A percentile compares a stretch with the other conserved stretches of the same genome.
Evolutionary conservation across 2,888 invertebrate species (phyloP).

Genomic region (Ypsolopha scabrella): DNA sequence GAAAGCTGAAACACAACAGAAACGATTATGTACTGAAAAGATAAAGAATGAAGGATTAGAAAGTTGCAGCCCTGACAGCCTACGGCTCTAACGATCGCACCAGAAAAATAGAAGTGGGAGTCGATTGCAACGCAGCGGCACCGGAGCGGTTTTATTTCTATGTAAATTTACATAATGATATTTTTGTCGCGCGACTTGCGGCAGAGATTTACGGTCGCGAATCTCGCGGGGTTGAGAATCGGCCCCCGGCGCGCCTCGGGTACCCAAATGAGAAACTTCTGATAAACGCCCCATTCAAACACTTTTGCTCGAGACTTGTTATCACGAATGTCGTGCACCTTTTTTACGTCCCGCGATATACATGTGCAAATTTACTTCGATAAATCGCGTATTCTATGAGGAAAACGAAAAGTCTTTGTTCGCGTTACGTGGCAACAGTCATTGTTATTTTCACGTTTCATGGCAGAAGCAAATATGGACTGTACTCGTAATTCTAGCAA

Average conservation of each 20-base stretch:
- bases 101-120: constrained; percentile 15
- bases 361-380: too few relatives aligned
- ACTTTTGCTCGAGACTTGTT: background rate
- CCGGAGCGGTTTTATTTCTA: constrained; percentile 46
- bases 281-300: constrained; percentile 5
- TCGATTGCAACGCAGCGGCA: constrained; percentile 18
- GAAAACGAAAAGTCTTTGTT: too few relatives aligned
- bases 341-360: background rate
- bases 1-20: too few relatives aligned
- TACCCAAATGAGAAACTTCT: constrained; percentile 6
- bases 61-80: background rate
- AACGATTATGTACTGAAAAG: too few relatives aligned
- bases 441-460: too few relatives aligned
- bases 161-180: constrained; percentile 65
- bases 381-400: too few relatives aligned
- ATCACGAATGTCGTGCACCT: background rate
- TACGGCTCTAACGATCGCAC: background rate
- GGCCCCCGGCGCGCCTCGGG: background rate
- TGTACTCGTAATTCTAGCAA: too few relatives aligned
- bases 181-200: constrained; percentile 59
- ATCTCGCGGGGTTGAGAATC: constrained; percentile 17
- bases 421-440: too few relatives aligned
- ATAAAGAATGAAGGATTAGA: too few relatives aligned
- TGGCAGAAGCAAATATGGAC: too few relatives aligned
- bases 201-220: constrained; percentile 43